Base-by-base conservation (phyloP, 2,113 vertebrate species). In the Pelvicachromis taeniatus region DNA sequence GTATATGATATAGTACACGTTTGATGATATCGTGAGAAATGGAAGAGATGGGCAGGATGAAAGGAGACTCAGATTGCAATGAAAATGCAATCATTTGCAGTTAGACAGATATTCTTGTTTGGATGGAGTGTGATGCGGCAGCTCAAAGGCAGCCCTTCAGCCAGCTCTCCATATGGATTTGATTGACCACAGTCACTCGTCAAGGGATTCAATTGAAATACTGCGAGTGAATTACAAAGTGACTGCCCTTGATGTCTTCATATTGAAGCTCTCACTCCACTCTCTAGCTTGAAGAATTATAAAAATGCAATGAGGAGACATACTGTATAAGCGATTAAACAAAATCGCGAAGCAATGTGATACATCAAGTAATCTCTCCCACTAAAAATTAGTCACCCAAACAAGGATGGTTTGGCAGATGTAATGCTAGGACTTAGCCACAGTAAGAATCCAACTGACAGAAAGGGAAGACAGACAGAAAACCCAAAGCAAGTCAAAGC, bases 11-110 rank as follows among this genome's bases (percentile, higher is more conserved):
- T 80, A 70, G 85, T 77, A 78, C 59, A 83, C 81, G 83, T 93
- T 92, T 93, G 91, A 95, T 91, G 92, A 92, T 86, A 87, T 86
- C 79, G 87, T 50, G 73, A 93, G 87, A 81, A 91, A 89, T 78
- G 1, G 59, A 75, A 89, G 59, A 55, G 79, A 87, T 77, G 85
- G 73, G 26, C 23, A 4, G 87, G 88, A 94, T 95, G 88, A 95
- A 94, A 93, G 90, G 77, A 90, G 84, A 89, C 48, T 42, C 56
- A 78, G 80, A 95, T 91, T 88, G 90, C 89, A 92, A 85, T 91
- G 89, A 93, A 94, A 95, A 95, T 87, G 83, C 91, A 94, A 92
- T 93, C 91, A 93, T 94, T 92, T 94, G 92, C 92, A 85, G 86
- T 94, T 83, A 84, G 88, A 94, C 85, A 86, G 90, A 94, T 91